Evolutionary conservation across 2,797 vertebrate genomes (phyloP), one percentile per base, ranked within the genome.

Genomic region (Pyrrhura leucotis): DNA sequence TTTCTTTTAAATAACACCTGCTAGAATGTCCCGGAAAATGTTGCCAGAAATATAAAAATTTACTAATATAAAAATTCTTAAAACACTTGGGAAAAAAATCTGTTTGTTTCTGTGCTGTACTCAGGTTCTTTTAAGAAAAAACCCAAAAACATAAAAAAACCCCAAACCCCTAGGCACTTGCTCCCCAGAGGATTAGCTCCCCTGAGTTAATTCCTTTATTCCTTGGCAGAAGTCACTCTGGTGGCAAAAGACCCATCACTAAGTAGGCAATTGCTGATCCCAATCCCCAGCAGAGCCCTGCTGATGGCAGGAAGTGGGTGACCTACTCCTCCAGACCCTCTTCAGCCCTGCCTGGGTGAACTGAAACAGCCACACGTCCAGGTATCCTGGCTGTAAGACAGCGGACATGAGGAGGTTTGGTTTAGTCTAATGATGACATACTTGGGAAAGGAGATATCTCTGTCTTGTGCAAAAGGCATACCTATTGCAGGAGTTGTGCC

Each of bases 131-230:
- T 44, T 12, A 89, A 86, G 19, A 22, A 88, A 73, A 88, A 44
- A 54, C 1, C 1, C 4, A 8, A 8, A 25, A 12, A 4, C 10
- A 6, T 33, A 15, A 56, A 45, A 9, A 35, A 4, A 1, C 2
- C 6, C 3, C 16, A 69, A 35, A 3, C 5, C 10, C 15, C 6
- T 25, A n/a, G 17, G 13, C 23, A 33, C 28, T 26, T 53, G 16
- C 13, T 56, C 40, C 44, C 20, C 9, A n/a, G n/a, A 71, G 31
- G 11, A 63, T 39, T 26, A 45, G 16, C 16, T 72, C 18, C 42
- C 23, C 53, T 20, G 29, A 6, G 1, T 20, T 20, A 58, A 62
- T 33, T 31, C 42, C 47, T n/a, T 29, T 8, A 28, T 21, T 79
- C 61, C 66, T 65, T 40, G 35, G 47, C 33, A 40, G 79, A n/a